Conservation (phyloP, 2,797 vertebrate genomes). For the Bradypodion pumilum region DNA sequence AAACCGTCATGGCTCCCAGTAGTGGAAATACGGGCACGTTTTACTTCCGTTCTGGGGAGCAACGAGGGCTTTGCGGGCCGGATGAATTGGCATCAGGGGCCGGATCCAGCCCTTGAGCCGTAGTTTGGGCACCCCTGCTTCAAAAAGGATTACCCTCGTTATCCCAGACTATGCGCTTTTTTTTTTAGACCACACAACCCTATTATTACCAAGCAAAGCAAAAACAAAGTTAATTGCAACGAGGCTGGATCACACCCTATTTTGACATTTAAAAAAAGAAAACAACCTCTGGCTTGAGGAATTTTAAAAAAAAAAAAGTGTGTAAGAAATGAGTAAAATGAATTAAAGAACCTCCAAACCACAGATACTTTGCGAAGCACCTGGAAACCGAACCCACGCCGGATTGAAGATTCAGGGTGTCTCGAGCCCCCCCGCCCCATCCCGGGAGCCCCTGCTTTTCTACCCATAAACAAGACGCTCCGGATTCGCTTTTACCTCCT, state of each 20-base stretch:
- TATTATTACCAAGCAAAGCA: neutral
- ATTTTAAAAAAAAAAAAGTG: too few relatives aligned
- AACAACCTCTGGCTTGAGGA: too few relatives aligned
- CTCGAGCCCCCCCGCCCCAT: neutral
- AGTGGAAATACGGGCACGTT: too few relatives aligned
- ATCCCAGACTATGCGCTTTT: neutral
- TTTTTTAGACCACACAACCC: neutral
- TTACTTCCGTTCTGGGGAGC: too few relatives aligned
- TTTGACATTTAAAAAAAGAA: neutral
- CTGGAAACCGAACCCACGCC: too few relatives aligned
- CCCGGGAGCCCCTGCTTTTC: neutral
- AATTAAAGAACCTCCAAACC: too few relatives aligned
- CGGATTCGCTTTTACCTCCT: conserved; percentile 46
- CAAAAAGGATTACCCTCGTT: conserved; percentile 1
- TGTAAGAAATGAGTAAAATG: neutral
- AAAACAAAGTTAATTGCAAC: neutral
- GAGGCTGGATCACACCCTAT: neutral
- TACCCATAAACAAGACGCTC: too few relatives aligned
- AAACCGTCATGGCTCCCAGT: too few relatives aligned
- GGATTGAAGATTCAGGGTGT: neutral
- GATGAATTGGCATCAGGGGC: too few relatives aligned
- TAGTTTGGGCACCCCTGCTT: too few relatives aligned
- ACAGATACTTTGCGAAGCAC: neutral
- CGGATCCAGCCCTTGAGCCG: too few relatives aligned
- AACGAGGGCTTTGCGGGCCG: too few relatives aligned